Base-by-base conservation (phyloP, 2,113 vertebrate species). In the Barnardius zonarius region DNA sequence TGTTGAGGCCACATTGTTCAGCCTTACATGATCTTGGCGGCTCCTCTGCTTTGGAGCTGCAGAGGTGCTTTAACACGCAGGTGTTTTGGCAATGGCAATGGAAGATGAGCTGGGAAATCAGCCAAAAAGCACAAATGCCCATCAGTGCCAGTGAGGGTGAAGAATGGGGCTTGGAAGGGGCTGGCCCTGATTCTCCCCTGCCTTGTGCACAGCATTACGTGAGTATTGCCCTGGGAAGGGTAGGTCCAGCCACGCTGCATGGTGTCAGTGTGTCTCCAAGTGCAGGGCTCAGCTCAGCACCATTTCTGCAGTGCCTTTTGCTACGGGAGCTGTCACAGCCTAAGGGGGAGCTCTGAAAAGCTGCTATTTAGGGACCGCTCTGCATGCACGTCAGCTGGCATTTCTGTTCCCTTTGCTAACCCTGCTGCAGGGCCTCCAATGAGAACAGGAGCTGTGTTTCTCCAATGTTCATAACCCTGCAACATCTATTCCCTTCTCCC, bases 241-340 rank as follows among this genome's bases (percentile, higher is more conserved):
- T 22, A 17, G 6, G 22, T 33, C n/a, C 49, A 25, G n/a, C 31
- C 3, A 1, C 39, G 6, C 23, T 3, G 6, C 7, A 0, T 15
- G 13, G 20, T 59, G 33, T 15, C 33, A 59, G 10, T 18, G 61
- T 25, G 37, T 15, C 20, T n/a, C 13, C 68, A 33, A 46, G 83
- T 3, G 13, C 44, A 33, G 22, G 20, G 54, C 70, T 51, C 5
- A 1, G 6, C 11, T 51, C 68, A 31, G 13, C 49, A 16, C 12
- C 3, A 1, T 43, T 66, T 51, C 11, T 35, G 22, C 17, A 14
- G 51, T 11, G 15, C 22, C 66, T 74, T 37, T 61, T 59, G 57
- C 57, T 59, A 35, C 39, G 31, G 25, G 33, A 41, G 69, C 55
- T 88, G 48, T 51, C 4, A 1, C 78, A 82, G 66, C 51, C 74